Conservation (phyloP, 2,113 vertebrate genomes). For the Telmatochromis brachygnathus region DNA sequence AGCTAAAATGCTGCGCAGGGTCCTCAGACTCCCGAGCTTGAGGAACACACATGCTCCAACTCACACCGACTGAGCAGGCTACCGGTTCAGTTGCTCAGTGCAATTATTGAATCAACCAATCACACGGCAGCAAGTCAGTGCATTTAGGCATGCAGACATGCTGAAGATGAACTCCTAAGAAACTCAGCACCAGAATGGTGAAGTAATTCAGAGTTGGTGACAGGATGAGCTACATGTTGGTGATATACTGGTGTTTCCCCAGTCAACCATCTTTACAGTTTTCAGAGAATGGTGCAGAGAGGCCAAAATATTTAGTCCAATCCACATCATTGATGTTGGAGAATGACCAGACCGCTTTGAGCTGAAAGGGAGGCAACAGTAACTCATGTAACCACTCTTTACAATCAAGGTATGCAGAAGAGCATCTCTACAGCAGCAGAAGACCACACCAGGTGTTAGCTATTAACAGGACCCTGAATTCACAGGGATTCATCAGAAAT, state of each 20-base stretch:
- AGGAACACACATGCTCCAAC: background rate
- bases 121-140: background rate
- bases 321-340: background rate
- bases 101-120: background rate
- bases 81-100: background rate
- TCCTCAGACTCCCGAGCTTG: background rate
- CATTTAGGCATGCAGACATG: background rate
- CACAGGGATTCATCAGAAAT: background rate
- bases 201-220: background rate
- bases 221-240: background rate
- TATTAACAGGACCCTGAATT: background rate
- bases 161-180: background rate
- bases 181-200: background rate
- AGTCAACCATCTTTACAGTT: background rate
- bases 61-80: background rate
- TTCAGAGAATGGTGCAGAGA: background rate
- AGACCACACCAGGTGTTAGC: background rate
- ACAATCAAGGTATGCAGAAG: background rate
- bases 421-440: background rate
- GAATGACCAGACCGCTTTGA: background rate
- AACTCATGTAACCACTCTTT: background rate
- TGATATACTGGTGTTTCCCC: background rate
- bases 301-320: background rate
- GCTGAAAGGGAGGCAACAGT: background rate
- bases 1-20: background rate